Conservation (phyloP, 2,113 vertebrate species). For the Nycticorax nycticorax region DNA sequence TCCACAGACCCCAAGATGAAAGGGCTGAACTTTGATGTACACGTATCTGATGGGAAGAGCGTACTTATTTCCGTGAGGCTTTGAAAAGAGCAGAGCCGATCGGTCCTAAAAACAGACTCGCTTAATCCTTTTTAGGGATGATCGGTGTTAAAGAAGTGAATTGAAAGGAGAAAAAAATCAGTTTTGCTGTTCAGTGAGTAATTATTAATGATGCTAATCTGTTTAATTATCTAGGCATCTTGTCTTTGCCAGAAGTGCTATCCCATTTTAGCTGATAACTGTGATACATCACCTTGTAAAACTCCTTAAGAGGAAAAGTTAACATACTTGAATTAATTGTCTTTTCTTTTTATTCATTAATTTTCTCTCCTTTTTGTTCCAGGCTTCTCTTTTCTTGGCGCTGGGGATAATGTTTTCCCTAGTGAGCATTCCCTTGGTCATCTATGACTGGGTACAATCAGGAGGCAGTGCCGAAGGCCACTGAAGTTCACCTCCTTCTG, state of each 20-base stretch:
- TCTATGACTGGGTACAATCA: constrained; percentile 81
- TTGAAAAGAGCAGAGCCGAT: neutral
- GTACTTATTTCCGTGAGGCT: neutral
- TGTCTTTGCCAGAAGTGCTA: neutral
- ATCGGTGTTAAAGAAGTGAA: neutral
- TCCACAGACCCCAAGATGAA: neutral
- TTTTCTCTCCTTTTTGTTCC: constrained; percentile 28
- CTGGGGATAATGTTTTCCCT: constrained; percentile 78
- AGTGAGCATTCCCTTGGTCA: constrained; percentile 81
- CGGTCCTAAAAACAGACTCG: neutral
- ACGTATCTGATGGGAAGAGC: rapidly evolving
- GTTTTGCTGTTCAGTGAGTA: neutral
- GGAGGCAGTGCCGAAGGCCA: neutral
- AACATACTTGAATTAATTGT: constrained; percentile 14
- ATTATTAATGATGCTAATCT: neutral
- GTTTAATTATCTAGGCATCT: constrained; percentile 8
- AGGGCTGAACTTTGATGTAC: neutral
- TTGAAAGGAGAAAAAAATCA: neutral
- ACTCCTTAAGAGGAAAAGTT: neutral
- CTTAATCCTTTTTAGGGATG: constrained; percentile 22
- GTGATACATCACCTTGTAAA: neutral
- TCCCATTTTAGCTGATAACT: constrained; percentile 17
- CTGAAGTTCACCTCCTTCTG: constrained; percentile 43
- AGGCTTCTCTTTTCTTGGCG: constrained; percentile 77
- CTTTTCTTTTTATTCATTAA: neutral